Base-by-base conservation (phyloP, 2,113 vertebrate genomes). In the Dolichallabes microphthalmus region DNA sequence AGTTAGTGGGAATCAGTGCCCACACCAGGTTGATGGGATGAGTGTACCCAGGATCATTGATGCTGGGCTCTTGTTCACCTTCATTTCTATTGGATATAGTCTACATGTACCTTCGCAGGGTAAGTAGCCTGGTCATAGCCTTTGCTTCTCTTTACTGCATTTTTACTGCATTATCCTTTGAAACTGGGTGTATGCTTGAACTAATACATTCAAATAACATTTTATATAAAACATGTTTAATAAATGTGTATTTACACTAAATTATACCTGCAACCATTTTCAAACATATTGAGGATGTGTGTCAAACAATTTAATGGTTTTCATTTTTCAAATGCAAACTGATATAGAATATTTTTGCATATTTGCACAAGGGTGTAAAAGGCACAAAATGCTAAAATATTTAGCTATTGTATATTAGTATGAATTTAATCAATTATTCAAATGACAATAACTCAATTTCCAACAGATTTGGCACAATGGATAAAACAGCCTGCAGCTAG, bases 101-200 rank as follows among this genome's bases (percentile, higher is more conserved):
- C 85, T 93, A 50, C 25, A 94, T 82, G 95, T 98, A 88, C 97
- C 97, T n/a, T 91, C 95, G 90, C 94, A 95, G 91, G 94, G 96
- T 97, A 93, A 87, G 85, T 71, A 45, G 19, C 55, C 52, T 52
- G 73, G 27, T 55, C 79, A 30, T 68, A 57, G 32, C 17, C 74
- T 79, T 73, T 80, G 76, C 30, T 64, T 63, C 35, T 52, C 2
- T 77, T 39, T 83, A 22, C 35, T 50, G 7, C n/a, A 50, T 63
- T 52, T 57, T 32, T 27, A 17, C 27, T 77, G n/a, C 7, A 55
- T 25, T 1, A 76, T 32, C 7, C 13, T 77, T 3, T 77, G 25
- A 13, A 55, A 53, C 50, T 76, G 17, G 27, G 3, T 1, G 19
- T 1, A 55, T 53, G 20, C 3, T 20, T 71, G 2, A 50, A 12